These are phyloP conservation scores for Matsumyia berberina DNA, from an alignment of 2,888 invertebrate species.

Conservation along the genomic window DNA sequence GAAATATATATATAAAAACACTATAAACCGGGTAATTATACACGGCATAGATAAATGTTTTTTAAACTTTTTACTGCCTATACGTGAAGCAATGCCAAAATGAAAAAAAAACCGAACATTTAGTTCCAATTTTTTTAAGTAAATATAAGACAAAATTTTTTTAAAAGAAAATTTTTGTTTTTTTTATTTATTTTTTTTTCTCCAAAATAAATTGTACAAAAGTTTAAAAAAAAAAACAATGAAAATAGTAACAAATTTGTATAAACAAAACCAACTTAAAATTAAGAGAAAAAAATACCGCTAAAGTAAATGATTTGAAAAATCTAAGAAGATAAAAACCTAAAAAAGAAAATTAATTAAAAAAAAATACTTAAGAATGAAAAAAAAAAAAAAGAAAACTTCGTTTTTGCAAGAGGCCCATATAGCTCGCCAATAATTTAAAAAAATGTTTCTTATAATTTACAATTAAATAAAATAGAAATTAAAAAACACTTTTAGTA, in stretches of 20 bases:
- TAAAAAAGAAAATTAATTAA: constrained; percentile 77
- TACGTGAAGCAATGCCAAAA: constrained; percentile 77
- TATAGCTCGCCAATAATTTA: constrained; percentile 85
- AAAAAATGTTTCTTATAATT: constrained; percentile 75
- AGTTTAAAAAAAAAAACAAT: constrained; percentile 77
- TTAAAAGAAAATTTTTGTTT: constrained; percentile 76
- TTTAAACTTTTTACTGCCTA: constrained; percentile 76
- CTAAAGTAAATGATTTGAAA: constrained; percentile 75
- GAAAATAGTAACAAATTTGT: constrained; percentile 81
- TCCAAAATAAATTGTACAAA: constrained; percentile 75
- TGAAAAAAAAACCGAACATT: constrained; percentile 69
- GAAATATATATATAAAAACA: constrained; percentile 48
- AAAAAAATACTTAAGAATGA: constrained; percentile 76
- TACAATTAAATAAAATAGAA: constrained; percentile 75
- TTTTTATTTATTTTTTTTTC: constrained; percentile 77
- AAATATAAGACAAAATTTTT: constrained; percentile 77
- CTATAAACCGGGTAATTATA: constrained; percentile 69
- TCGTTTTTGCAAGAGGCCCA: constrained; percentile 86
- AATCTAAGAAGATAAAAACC: constrained; percentile 77
- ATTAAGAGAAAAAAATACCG: constrained; percentile 68
- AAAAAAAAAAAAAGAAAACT: constrained; percentile 81
- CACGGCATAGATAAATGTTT: constrained; percentile 71
- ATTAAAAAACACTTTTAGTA: constrained; percentile 67
- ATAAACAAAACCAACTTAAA: constrained; percentile 77
- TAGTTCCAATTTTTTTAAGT: constrained; percentile 71